A percentile compares a stretch with the other conserved stretches of the same genome.
phyloP scores from a whole-genome alignment of 1,140 invertebrate genomes.

The Eupeodes corollae region DNA sequence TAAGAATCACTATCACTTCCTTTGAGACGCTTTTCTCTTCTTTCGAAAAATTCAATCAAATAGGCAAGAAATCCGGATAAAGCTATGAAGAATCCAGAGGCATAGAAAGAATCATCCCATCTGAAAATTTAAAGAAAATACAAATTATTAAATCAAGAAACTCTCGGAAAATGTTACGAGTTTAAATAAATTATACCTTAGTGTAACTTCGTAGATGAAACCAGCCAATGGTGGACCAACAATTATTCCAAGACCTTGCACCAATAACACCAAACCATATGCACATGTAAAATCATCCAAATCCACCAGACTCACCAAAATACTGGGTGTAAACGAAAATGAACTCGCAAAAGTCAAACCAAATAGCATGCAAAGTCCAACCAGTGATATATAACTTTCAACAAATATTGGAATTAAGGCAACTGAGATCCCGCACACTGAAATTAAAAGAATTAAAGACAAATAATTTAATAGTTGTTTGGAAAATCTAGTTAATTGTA shows the following conservation, averaged over 20 bases:
- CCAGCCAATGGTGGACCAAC: constrained; percentile 49
- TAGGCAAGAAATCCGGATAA: constrained; percentile 63
- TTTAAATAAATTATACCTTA: constrained; percentile 18
- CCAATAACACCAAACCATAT: constrained; percentile 74
- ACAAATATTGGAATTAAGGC: constrained; percentile 58
- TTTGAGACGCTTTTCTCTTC: constrained; percentile 16
- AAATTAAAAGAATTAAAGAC: constrained; percentile 1
- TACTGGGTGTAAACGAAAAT: constrained; percentile 78
- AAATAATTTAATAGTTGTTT: not conserved
- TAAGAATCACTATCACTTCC: constrained; percentile 35
- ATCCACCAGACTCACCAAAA: constrained; percentile 47
- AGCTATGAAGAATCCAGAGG: constrained; percentile 73
- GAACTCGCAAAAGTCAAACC: constrained; percentile 76
- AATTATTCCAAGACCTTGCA: constrained; percentile 63
- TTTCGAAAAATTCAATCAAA: constrained; percentile 30
- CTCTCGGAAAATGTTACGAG: not conserved
- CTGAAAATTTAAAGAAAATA: constrained; percentile 11
- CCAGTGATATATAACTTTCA: constrained; percentile 47
- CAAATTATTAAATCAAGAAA: not conserved
- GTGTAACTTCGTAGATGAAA: constrained; percentile 32
- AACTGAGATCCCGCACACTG: constrained; percentile 58
- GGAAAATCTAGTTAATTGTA: no score
- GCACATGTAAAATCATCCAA: constrained; percentile 66
- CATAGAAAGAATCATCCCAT: constrained; percentile 56
- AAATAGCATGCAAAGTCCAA: constrained; percentile 52